Conservation (phyloP, 2,888 invertebrate genomes). For the Gisinianus flammeolus region DNA sequence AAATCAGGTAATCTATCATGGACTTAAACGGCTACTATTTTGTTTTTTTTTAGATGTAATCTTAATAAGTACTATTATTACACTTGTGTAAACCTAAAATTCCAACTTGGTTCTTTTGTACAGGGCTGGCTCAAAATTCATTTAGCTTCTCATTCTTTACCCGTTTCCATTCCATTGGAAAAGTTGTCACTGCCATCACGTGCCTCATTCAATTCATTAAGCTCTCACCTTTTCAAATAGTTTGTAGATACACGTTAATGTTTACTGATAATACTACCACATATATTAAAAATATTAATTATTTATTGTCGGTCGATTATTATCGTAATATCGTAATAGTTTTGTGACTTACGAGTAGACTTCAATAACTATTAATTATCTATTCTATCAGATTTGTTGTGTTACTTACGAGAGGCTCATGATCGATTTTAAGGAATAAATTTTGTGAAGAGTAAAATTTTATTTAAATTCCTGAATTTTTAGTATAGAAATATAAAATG, state of each 20-base stretch:
- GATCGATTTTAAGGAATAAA: too few relatives aligned
- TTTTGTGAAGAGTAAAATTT: too few relatives aligned
- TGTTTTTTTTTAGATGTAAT: background rate
- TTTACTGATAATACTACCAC: background rate
- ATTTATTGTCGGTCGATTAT: background rate
- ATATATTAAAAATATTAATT: background rate
- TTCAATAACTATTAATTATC: too few relatives aligned
- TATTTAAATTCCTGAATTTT: background rate
- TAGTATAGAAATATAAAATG: background rate
- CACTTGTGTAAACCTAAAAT: background rate
- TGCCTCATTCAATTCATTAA: slow-evolving; percentile 51
- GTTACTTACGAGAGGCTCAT: too few relatives aligned
- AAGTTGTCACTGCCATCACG: slow-evolving; percentile 56
- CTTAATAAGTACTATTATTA: background rate
- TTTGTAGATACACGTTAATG: slow-evolving; percentile 1
- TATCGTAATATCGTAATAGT: background rate
- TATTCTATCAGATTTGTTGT: too few relatives aligned
- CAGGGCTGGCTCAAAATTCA: slow-evolving; percentile 59
- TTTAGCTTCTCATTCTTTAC: slow-evolving; percentile 55
- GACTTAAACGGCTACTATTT: background rate
- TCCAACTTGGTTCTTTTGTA: background rate
- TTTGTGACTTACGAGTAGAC: background rate
- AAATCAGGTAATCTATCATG: background rate
- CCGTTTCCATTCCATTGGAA: slow-evolving; percentile 56
- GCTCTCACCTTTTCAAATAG: slow-evolving; percentile 35